Base-by-base conservation (phyloP, 2,888 invertebrate genomes). In the Odontomyia ornata region DNA sequence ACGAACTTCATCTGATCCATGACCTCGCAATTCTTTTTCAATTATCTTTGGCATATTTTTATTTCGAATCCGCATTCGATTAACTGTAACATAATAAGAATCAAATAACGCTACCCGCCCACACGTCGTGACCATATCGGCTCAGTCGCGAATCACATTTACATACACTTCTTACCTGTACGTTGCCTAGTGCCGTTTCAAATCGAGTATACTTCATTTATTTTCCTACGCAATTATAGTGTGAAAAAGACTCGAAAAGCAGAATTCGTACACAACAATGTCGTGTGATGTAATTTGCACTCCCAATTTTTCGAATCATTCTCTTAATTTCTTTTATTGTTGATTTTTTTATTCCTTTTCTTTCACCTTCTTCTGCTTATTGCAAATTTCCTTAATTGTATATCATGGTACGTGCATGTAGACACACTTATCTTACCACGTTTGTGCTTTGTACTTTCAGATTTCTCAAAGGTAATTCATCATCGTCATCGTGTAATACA, bases 401-500 rank as follows among this genome's bases (percentile, higher is more conserved):
- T 36, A 36, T 36, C 36, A 9, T 5, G 13, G 65, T 18, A 36
- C 65, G 36, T 65, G 28, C 9, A 27, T 65, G 65, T 36, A 36
- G 2, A 52, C n/a, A 65, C 36, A 36, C 18, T 65, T 18, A 65
- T 43, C 15, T 65, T 3, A 28, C 27, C 65, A 65, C 65, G n/a
- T 65, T 18, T 30, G 5, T 65, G 36, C 28, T 18, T 30, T 65
- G 36, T 65, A 67, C 52, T 75, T 79, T 78, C 71, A 80, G 80
- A 73, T 80, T 80, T 76, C 76, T 79, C 21, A 80, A 78, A 69
- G 76, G 76, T n/a, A 77, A 76, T 76, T 77, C 78, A 76, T 76
- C 80, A 75, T 80, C 76, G 47, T 47, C 80, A 57, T 56, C 80
- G 52, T 80, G 80, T 67, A 80, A 80, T 69, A 80, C 80, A 75